These are phyloP conservation scores for Aurelia sp. DNA, from an alignment of 30 jellyfish, hydroid and myxozoan species.

Conservation along the genomic window DNA sequence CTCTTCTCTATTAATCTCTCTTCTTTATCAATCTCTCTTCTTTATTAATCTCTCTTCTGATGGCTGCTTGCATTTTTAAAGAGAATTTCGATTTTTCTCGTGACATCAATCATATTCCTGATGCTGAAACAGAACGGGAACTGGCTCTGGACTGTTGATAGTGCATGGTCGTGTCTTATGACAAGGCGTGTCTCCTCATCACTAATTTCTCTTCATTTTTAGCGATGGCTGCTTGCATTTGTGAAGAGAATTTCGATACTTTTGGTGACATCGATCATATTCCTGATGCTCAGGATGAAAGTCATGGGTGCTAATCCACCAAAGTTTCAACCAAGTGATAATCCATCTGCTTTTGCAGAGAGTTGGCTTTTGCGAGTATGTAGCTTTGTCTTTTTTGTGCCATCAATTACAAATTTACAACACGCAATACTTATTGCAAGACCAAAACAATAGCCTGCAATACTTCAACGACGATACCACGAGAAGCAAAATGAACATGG, in stretches of 20 bases:
- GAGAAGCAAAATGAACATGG: no score
- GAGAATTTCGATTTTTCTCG: slow-evolving; percentile 35
- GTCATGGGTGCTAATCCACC: slow-evolving; percentile 87
- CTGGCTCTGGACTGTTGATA: no score
- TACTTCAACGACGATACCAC: no score
- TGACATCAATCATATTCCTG: slow-evolving; percentile 34
- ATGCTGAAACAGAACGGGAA: neutral
- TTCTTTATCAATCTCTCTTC: no score
- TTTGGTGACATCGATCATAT: slow-evolving; percentile 4
- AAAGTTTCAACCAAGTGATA: slow-evolving; percentile 71
- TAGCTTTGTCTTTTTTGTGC: no score
- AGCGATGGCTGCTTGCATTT: slow-evolving; percentile 46
- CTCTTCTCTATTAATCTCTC: neutral
- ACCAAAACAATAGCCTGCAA: no score
- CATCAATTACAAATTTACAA: no score
- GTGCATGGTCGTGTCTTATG: no score
- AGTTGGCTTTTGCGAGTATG: slow-evolving; percentile 58
- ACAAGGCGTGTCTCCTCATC: neutral
- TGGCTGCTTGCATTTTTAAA: slow-evolving; percentile 44
- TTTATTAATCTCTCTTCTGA: no score
- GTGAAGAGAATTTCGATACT: slow-evolving; percentile 55
- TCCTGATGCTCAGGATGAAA: slow-evolving; percentile 61
- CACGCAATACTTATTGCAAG: no score
- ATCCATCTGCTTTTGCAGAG: slow-evolving; percentile 77
- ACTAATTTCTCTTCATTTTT: neutral